Evolutionary conservation across 2,888 invertebrate genomes (phyloP).

Genomic region (Pristionchus fissidentatus): DNA sequence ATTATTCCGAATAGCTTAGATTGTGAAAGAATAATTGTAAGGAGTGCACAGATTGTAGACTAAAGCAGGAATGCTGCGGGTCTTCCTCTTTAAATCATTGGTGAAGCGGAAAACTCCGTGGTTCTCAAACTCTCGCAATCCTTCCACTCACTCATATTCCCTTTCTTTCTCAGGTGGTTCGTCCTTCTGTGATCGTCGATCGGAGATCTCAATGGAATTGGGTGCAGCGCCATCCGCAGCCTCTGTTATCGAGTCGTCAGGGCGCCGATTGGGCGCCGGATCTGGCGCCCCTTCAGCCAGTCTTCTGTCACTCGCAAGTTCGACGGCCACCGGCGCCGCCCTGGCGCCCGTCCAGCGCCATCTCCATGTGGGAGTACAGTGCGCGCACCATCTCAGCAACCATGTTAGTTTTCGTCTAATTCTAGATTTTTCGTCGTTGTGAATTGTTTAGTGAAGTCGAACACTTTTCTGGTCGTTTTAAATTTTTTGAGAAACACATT

Average conservation of each 20-base stretch:
- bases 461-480: not conserved
- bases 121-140: too few relatives aligned
- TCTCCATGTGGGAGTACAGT: slow-evolving; percentile 32
- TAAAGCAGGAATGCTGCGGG: too few relatives aligned
- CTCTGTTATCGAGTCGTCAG: not conserved
- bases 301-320: slow-evolving; percentile 12
- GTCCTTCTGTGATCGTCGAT: slow-evolving; percentile 45
- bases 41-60: too few relatives aligned
- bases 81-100: too few relatives aligned
- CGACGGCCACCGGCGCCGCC: not conserved
- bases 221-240: slow-evolving; percentile 18
- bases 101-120: too few relatives aligned
- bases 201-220: slow-evolving; percentile 43
- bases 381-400: slow-evolving; percentile 28
- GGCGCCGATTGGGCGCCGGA: not conserved
- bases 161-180: not conserved
- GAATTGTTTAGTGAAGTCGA: too few relatives aligned
- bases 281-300: not conserved
- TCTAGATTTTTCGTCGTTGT: too few relatives aligned
- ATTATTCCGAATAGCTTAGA: too few relatives aligned
- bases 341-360: not conserved
- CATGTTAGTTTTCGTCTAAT: slow-evolving; percentile 6
- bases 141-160: too few relatives aligned
- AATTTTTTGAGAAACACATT: too few relatives aligned
- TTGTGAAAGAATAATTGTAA: too few relatives aligned